Evolutionary conservation across 2,888 invertebrate genomes (phyloP).

Genomic region (Sipha maydis): DNA sequence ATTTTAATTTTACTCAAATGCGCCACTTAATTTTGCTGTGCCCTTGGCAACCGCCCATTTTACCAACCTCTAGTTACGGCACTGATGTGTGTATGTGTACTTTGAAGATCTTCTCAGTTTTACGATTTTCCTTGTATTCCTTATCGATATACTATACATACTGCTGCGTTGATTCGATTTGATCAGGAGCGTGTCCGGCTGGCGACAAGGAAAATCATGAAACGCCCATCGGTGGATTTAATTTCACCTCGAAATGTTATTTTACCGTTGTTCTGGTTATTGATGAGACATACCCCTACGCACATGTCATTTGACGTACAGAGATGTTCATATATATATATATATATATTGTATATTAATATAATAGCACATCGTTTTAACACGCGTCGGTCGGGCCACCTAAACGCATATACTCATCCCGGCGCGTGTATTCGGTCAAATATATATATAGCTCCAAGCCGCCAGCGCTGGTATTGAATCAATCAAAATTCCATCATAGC

Average conservation of each 20-base stretch:
- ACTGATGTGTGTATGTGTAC: no score
- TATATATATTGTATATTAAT: no score
- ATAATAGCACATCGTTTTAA: not conserved
- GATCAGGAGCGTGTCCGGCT: not conserved
- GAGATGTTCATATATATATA: no score
- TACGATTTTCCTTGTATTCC: no score
- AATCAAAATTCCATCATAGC: slow-evolving; percentile 41
- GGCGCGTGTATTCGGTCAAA: not conserved
- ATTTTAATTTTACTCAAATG: no score
- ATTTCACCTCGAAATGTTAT: slow-evolving; percentile 9
- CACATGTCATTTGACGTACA: no score
- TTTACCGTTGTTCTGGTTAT: not conserved
- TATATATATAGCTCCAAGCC: not conserved
- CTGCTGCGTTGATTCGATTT: not conserved
- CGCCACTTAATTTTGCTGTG: no score
- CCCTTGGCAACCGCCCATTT: no score
- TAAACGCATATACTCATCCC: not conserved
- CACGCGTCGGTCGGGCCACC: not conserved
- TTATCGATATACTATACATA: no score
- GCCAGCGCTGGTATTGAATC: not conserved
- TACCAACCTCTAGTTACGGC: no score
- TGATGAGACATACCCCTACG: not conserved
- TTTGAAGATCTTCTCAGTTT: no score
- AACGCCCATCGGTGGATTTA: not conserved
- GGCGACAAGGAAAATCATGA: slow-evolving; percentile 8